Conservation (phyloP, 2,888 invertebrate genomes). For the Rotaria magnacalcarata region DNA sequence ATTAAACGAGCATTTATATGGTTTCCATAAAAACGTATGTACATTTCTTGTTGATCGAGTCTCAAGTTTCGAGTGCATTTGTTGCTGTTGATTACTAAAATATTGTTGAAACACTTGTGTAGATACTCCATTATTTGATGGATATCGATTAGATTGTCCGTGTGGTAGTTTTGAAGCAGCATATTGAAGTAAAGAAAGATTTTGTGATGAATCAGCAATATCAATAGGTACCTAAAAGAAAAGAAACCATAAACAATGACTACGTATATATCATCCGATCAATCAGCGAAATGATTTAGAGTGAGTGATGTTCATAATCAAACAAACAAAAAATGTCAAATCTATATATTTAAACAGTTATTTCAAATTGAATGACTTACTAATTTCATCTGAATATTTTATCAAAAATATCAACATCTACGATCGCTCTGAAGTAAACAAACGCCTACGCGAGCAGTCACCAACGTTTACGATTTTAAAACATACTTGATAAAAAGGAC, state of each 20-base stretch:
- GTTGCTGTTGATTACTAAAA: background rate
- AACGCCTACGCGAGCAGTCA: too few relatives aligned
- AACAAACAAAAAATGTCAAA: too few relatives aligned
- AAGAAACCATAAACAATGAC: background rate
- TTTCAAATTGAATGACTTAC: too few relatives aligned
- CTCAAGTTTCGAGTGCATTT: background rate
- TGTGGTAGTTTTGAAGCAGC: conserved; percentile 1
- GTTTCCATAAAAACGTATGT: background rate
- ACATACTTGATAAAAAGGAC: too few relatives aligned
- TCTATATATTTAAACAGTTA: too few relatives aligned
- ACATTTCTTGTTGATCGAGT: background rate
- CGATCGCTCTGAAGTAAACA: too few relatives aligned
- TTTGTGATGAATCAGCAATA: background rate
- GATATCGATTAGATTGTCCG: background rate
- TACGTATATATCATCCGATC: too few relatives aligned
- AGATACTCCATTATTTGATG: background rate
- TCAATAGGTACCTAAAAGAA: background rate
- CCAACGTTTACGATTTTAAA: too few relatives aligned
- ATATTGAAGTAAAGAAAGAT: conserved; percentile 19
- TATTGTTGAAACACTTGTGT: conserved; percentile 10
- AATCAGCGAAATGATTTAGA: too few relatives aligned
- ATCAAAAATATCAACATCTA: too few relatives aligned
- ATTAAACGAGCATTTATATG: background rate
- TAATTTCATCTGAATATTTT: too few relatives aligned
- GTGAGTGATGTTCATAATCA: too few relatives aligned